Conservation (phyloP, 2,888 invertebrate species). For the Epiblema foenella region DNA sequence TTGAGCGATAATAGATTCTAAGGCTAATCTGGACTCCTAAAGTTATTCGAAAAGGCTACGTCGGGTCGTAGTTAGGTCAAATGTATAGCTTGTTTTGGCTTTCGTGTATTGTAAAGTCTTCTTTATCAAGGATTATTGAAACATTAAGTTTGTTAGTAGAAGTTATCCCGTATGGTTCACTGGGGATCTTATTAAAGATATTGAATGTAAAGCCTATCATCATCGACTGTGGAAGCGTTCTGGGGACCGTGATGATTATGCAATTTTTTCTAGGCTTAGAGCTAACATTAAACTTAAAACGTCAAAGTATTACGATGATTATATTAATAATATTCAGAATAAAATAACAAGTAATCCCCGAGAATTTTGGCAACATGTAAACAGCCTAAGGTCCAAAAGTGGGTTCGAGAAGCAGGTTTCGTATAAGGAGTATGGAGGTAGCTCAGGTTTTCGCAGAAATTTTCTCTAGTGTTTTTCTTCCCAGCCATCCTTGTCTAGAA, state of each 20-base stretch:
- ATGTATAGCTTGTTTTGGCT: neutral
- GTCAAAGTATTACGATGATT: too few species aligned
- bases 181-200: too few species aligned
- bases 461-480: slow-evolving; percentile 8
- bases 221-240: too few species aligned
- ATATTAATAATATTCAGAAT: too few species aligned
- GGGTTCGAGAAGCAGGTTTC: slow-evolving; percentile 1
- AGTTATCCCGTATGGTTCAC: too few species aligned
- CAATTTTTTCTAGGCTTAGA: too few species aligned
- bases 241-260: too few species aligned
- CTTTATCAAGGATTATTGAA: slow-evolving; percentile 7
- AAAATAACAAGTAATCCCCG: neutral
- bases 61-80: slow-evolving; percentile 19
- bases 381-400: slow-evolving; percentile 4
- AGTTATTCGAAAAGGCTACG: neutral
- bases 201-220: too few species aligned
- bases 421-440: neutral
- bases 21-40: slow-evolving; percentile 16
- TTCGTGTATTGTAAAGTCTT: slow-evolving; percentile 9
- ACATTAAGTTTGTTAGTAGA: neutral
- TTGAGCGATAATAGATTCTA: slow-evolving; percentile 1
- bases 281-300: too few species aligned
- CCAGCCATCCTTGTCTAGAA: neutral
- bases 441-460: slow-evolving; percentile 8
- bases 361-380: neutral